Percentiles rank a stretch among this genome's conserved stretches.
These are phyloP conservation scores for Anarrhichthys ocellatus DNA, from an alignment of 2,113 vertebrate species.

Conservation along the genomic window DNA sequence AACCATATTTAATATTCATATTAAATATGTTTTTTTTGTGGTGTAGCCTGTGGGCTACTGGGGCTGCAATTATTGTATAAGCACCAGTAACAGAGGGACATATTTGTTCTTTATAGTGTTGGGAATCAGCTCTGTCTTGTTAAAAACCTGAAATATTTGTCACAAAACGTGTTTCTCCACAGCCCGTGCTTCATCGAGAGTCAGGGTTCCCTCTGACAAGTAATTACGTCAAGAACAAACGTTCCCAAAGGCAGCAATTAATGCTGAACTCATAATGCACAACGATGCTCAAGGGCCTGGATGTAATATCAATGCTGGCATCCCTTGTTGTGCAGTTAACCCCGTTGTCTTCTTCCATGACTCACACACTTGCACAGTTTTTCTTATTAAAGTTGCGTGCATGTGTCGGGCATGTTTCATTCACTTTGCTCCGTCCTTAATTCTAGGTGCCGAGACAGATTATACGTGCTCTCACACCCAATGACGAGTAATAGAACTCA, in stretches of 20 bases:
- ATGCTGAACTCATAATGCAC: conserved; percentile 82
- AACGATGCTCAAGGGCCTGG: conserved; percentile 69
- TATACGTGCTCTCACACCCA: conserved; percentile 41
- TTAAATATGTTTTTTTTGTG: background rate
- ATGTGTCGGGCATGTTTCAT: conserved; percentile 14
- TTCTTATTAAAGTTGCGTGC: conserved; percentile 42
- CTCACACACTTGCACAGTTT: conserved; percentile 35
- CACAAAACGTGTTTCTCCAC: conserved; percentile 59
- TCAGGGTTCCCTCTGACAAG: conserved; percentile 70
- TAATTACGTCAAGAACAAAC: conserved; percentile 82
- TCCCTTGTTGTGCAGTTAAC: conserved; percentile 73
- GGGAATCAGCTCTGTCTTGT: conserved; percentile 56
- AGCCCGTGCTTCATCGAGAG: conserved; percentile 59
- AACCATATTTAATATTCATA: no score
- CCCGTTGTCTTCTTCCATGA: conserved; percentile 73
- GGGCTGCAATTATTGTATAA: conserved; percentile 26
- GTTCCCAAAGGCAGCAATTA: conserved; percentile 83
- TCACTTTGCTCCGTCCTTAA: conserved; percentile 20
- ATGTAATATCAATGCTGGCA: conserved; percentile 73
- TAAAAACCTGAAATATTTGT: conserved; percentile 68
- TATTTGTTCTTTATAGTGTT: conserved; percentile 37
- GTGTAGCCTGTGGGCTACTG: background rate
- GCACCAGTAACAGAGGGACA: conserved; percentile 11
- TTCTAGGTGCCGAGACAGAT: conserved; percentile 29
- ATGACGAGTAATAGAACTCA: conserved; percentile 56